phyloP scores from a whole-genome alignment of 2,113 vertebrate species.

The Trinectes maculatus region DNA sequence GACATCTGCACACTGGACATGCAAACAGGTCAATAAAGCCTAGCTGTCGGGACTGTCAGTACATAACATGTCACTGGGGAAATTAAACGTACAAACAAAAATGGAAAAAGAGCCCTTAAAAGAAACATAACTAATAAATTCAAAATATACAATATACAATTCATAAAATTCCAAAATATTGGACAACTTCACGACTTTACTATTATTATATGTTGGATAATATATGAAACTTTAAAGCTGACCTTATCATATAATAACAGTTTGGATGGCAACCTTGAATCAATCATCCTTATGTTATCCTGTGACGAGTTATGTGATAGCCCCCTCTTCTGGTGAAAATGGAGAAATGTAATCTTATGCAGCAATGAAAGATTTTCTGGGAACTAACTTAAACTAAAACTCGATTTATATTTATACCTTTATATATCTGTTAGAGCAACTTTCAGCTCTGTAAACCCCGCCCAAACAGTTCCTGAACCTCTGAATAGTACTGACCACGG shows the following conservation, averaged over 20 bases:
- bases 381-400: too few species aligned
- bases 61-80: not conserved
- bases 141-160: too few species aligned
- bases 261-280: not conserved
- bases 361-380: too few species aligned
- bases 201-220: not conserved
- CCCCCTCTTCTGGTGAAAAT: conserved; percentile 72
- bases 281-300: not conserved
- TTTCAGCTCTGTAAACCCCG: not conserved
- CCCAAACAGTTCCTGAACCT: not conserved
- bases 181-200: not conserved
- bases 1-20: not conserved
- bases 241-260: not conserved
- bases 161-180: too few species aligned
- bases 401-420: too few species aligned
- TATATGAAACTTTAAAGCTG: not conserved
- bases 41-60: not conserved
- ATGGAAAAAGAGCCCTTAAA: too few species aligned
- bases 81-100: too few species aligned
- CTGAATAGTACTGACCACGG: not conserved
- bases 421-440: not conserved
- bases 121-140: not conserved
- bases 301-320: conserved; percentile 41
- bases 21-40: not conserved
- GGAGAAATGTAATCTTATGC: conserved; percentile 17